phyloP scores from a whole-genome alignment of 2,797 vertebrate genomes.

The Vireo griseus region DNA sequence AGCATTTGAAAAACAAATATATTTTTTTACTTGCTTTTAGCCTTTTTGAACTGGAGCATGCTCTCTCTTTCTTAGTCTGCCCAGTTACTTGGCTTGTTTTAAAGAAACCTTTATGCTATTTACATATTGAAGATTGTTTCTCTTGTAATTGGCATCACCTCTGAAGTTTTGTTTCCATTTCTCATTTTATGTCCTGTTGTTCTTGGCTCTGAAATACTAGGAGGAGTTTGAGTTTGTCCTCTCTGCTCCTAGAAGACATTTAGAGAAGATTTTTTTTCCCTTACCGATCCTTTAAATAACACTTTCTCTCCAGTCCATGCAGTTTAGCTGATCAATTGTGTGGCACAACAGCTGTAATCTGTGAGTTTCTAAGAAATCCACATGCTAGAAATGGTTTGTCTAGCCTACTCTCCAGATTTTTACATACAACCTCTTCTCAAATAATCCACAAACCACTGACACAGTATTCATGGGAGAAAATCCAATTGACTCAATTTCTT shows the following conservation, averaged over 20 bases:
- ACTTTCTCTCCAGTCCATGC: neutral
- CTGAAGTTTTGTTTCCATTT: neutral
- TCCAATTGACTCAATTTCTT: neutral
- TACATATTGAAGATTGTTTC: neutral
- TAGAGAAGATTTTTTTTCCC: neutral
- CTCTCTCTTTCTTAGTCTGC: neutral
- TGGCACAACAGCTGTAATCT: neutral
- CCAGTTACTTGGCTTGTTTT: neutral
- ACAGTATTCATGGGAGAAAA: neutral
- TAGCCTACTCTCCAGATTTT: neutral
- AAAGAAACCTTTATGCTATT: neutral
- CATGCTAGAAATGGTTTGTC: neutral
- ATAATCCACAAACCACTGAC: neutral
- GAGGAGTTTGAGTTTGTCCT: neutral
- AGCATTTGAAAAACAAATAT: neutral
- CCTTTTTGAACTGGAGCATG: neutral
- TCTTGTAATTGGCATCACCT: neutral
- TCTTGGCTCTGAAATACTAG: neutral
- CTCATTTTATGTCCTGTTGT: neutral
- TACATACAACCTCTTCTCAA: neutral
- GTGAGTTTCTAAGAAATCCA: neutral
- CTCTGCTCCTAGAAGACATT: neutral
- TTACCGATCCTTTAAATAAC: neutral
- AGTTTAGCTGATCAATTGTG: constrained; percentile 7
- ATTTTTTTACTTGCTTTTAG: neutral